Percentiles rank a stretch among this genome's conserved stretches.
phyloP scores from a whole-genome alignment of 2,113 vertebrate genomes.

The Odobenus rosmarus region DNA sequence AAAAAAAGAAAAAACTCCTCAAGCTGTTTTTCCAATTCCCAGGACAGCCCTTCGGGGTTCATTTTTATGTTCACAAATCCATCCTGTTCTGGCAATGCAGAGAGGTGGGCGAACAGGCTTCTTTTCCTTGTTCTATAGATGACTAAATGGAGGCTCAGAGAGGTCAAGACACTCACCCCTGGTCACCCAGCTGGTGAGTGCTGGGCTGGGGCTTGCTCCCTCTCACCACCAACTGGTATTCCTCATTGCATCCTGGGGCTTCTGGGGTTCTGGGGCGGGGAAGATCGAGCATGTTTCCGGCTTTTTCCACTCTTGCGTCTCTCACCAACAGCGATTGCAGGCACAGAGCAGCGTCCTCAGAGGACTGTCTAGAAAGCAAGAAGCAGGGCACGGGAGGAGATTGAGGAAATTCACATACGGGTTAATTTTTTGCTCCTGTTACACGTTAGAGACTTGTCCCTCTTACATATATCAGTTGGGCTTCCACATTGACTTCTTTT shows the following conservation, averaged over 20 bases:
- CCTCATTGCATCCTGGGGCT: not conserved
- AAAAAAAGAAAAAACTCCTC: not conserved
- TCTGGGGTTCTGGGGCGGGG: too few species aligned
- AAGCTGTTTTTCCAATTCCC: not conserved
- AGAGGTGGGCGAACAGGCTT: accelerated
- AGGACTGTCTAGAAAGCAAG: not conserved
- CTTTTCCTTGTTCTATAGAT: not conserved
- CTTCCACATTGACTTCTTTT: constrained; percentile 26
- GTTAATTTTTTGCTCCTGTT: not conserved
- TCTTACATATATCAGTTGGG: not conserved
- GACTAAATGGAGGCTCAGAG: not conserved
- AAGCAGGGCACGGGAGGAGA: accelerated
- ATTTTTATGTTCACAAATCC: not conserved
- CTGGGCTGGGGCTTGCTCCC: not conserved
- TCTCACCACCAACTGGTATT: not conserved
- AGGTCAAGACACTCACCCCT: not conserved
- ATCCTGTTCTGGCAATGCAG: not conserved
- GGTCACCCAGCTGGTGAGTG: not conserved
- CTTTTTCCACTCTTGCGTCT: not conserved
- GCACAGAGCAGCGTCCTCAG: accelerated
- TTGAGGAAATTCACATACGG: not conserved
- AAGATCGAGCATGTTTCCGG: accelerated
- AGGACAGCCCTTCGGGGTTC: not conserved
- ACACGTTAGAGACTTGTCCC: not conserved
- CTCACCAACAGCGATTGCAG: accelerated